Conservation (phyloP, 2,888 invertebrate genomes). For the Calliphora vomitoria region DNA sequence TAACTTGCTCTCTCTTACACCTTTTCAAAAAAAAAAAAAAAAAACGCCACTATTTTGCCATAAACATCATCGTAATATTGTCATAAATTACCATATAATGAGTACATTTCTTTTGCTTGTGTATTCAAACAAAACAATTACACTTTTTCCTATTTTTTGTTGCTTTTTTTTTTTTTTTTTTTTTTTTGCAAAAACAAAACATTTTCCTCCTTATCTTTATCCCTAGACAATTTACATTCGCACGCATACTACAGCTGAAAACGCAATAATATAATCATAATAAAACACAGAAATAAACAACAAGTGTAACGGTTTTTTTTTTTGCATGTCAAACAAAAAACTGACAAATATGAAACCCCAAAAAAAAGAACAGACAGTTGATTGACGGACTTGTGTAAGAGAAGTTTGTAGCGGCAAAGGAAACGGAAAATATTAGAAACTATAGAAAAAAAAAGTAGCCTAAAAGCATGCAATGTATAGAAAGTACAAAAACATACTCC, state of each 20-base stretch:
- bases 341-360: background rate
- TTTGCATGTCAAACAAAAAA: slow-evolving; percentile 6
- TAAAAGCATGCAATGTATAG: slow-evolving; percentile 74
- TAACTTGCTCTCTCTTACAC: background rate
- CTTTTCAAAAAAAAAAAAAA: background rate
- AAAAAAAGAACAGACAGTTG: slow-evolving; percentile 60
- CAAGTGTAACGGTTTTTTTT: slow-evolving; percentile 33
- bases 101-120: background rate
- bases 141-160: background rate
- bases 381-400: slow-evolving; percentile 60
- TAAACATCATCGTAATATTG: background rate
- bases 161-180: slow-evolving; percentile 13
- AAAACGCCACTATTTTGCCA: background rate
- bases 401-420: slow-evolving; percentile 5
- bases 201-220: slow-evolving; percentile 30
- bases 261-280: background rate
- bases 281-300: background rate
- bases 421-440: slow-evolving; percentile 32
- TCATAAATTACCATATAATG: slow-evolving; percentile 44
- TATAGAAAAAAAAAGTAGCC: background rate
- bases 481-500: slow-evolving; percentile 37
- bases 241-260: background rate
- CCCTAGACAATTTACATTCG: slow-evolving; percentile 30
- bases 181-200: slow-evolving; percentile 18
- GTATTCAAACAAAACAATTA: slow-evolving; percentile 6